A percentile compares a stretch with the other conserved stretches of the same genome.
These are phyloP conservation scores for Borostomias antarcticus DNA, from an alignment of 2,797 vertebrate species.

Conservation along the genomic window DNA sequence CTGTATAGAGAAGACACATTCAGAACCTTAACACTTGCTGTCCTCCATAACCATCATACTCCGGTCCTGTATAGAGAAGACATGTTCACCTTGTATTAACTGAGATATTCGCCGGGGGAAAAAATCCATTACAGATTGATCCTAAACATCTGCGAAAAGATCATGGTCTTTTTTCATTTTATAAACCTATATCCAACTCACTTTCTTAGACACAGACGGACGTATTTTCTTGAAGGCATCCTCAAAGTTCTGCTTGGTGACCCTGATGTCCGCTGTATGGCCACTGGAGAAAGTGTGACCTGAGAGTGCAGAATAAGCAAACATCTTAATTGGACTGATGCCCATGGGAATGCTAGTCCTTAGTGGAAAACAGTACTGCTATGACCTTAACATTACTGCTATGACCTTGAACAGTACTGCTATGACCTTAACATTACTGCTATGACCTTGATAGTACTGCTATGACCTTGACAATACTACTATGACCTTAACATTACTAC, in stretches of 20 bases:
- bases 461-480: no score
- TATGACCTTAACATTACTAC: no score
- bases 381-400: no score
- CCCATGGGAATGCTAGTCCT: background rate
- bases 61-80: no score
- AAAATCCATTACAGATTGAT: background rate
- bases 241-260: conserved; percentile 85
- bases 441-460: no score
- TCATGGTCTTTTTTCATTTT: no score
- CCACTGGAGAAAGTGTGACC: conserved; percentile 34
- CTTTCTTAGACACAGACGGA: conserved; percentile 91
- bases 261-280: conserved; percentile 72
- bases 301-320: conserved; percentile 44
- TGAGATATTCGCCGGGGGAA: no score
- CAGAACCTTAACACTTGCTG: no score
- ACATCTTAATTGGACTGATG: background rate
- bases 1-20: conserved; percentile 66
- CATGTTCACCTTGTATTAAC: no score
- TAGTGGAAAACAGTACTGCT: no score
- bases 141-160: background rate
- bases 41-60: background rate
- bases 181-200: no score
- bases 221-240: conserved; percentile 89
- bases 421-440: background rate
- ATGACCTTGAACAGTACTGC: no score